Percentiles rank a stretch among this genome's conserved stretches.
Conservation (phyloP, 2,113 vertebrate species). For the Urocitellus parryii region DNA sequence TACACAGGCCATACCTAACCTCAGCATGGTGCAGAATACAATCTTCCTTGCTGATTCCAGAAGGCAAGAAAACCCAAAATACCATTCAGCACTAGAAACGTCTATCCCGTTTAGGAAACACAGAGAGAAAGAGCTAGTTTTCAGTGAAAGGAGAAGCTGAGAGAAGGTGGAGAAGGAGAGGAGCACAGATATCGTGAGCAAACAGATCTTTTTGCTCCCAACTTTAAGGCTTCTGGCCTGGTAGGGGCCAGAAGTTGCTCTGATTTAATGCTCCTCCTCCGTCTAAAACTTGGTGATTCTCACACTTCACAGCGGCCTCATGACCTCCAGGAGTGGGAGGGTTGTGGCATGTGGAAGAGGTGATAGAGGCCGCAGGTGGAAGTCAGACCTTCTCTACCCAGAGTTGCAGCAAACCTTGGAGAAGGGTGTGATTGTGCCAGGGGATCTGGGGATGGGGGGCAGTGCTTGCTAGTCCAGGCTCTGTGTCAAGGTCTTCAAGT, state of each 20-base stretch:
- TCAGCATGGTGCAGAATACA: not conserved
- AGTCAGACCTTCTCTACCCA: not conserved
- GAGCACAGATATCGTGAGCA: not conserved
- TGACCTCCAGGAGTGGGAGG: not conserved
- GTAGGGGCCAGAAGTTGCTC: not conserved
- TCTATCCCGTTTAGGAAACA: not conserved
- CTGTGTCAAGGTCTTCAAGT: not conserved
- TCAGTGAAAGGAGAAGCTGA: not conserved
- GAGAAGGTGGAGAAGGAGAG: not conserved
- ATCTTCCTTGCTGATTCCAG: not conserved
- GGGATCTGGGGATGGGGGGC: not conserved
- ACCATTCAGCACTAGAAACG: not conserved
- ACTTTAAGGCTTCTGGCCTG: not conserved
- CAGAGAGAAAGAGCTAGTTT: not conserved
- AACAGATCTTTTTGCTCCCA: not conserved
- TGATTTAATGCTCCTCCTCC: not conserved
- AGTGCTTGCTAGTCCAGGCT: not conserved
- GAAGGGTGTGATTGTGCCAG: not conserved
- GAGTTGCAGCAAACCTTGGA: not conserved
- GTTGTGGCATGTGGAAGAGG: not conserved
- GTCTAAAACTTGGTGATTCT: not conserved
- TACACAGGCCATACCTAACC: not conserved
- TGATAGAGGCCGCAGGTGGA: not conserved
- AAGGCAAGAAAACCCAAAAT: not conserved
- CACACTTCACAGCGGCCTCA: not conserved